Base-by-base conservation (phyloP, 2,113 vertebrate species). In the Plestiodon gilberti region DNA sequence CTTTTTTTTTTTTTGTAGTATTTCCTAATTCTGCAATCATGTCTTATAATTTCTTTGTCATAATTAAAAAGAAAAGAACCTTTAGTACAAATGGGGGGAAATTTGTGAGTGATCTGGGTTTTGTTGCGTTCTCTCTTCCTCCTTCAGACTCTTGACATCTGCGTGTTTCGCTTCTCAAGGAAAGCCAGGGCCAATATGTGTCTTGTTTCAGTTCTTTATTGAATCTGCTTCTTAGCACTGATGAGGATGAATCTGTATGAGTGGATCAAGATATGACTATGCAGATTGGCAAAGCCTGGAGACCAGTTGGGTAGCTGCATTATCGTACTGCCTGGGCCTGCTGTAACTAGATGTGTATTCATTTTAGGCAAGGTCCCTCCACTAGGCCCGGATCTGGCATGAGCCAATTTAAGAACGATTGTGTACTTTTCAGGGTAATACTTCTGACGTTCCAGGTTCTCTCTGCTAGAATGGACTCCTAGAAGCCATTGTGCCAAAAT, bases 11-110 rank as follows among this genome's bases (percentile, higher is more conserved):
- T 62, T 69, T 86, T 87, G 93, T 91, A 88, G 86, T 86, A 87
- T 64, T 93, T 93, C 76, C n/a, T 89, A 86, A 90, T 93, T 93
- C 90, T 92, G 65, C 90, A 93, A 94, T 95, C 88, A 81, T 69
- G 55, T 93, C n/a, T 86, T 94, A 90, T 93, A 93, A 88, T 92
- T 93, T 91, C 90, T 93, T 84, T 85, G 87, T 88, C 55, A 88
- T 65, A 91, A 94, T 94, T 95, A 97, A 85, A 96, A 96, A 85
- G 90, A 89, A 1, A 96, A 85, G 90, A 89, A 1, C 48, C 5
- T 94, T 96, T 94, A 86, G 80, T 94, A 94, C 79, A 81, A 91
- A 7, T 84, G 33, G 78, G 81, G 35, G 48, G 87, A 74, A 80
- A 76, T 40, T 0, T 92, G 4, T 83, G 57, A 30, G 13, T 35